A percentile compares a stretch with the other conserved stretches of the same genome.
Conservation (phyloP, 2,113 vertebrate species). For the Macrotis lagotis region DNA sequence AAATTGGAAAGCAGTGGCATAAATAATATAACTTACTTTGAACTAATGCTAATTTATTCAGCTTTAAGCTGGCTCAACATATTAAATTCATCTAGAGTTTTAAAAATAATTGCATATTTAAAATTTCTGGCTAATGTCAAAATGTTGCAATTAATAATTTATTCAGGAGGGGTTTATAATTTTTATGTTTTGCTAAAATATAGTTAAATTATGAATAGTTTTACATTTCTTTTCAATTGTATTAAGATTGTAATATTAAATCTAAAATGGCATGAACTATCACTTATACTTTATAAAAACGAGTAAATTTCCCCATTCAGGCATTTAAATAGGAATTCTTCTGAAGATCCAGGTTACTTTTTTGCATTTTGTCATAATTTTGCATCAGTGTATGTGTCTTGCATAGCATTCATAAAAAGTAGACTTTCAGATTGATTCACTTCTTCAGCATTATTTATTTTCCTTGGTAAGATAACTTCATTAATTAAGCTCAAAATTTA, state of each 20-base stretch:
- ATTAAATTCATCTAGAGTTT: background rate
- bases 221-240: background rate
- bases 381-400: background rate
- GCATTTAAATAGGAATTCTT: background rate
- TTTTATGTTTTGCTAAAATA: background rate
- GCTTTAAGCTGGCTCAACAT: background rate
- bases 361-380: constrained; percentile 31
- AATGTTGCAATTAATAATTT: background rate
- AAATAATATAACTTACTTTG: background rate
- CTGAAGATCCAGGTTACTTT: background rate
- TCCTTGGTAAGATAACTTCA: background rate
- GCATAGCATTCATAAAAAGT: background rate
- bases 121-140: background rate
- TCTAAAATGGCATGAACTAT: background rate
- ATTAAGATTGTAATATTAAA: background rate
- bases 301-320: background rate
- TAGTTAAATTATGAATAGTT: background rate
- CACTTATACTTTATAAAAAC: background rate
- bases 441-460: constrained; percentile 45
- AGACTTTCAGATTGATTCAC: background rate
- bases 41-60: background rate
- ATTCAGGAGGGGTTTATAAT: background rate
- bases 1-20: background rate
- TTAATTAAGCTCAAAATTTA: constrained; percentile 21
- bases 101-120: background rate